Conservation (phyloP, 2,888 invertebrate species). For the Monochamus alternatus region DNA sequence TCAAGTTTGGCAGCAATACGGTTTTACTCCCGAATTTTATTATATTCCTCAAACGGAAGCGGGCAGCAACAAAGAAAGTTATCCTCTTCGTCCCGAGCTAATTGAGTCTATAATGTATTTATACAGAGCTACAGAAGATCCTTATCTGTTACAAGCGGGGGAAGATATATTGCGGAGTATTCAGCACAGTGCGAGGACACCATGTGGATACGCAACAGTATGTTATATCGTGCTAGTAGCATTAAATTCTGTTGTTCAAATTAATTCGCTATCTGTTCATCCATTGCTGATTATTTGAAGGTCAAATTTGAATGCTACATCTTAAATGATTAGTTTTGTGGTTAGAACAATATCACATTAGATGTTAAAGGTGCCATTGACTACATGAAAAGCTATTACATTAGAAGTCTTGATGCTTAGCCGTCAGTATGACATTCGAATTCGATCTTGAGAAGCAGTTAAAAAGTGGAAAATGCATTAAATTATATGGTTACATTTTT, state of each 20-base stretch:
- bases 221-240: not conserved
- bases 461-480: no score
- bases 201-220: constrained; percentile 98
- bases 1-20: constrained; percentile 97
- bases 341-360: no score
- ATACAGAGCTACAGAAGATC: constrained; percentile 95
- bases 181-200: constrained; percentile 92
- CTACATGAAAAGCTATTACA: no score
- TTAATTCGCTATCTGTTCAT: constrained; percentile 3
- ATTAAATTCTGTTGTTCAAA: not conserved
- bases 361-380: no score
- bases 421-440: no score
- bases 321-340: no score
- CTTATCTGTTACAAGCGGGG: constrained; percentile 92
- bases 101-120: constrained; percentile 98
- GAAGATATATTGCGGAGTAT: constrained; percentile 95
- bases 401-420: no score
- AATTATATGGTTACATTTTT: no score
- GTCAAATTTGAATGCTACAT: no score
- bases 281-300: no score
- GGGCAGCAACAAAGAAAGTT: constrained; percentile 88
- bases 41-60: constrained; percentile 93
- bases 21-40: constrained; percentile 98
- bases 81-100: constrained; percentile 96
- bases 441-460: no score